These are phyloP conservation scores for Capreolus pygargus DNA, from an alignment of 2,113 vertebrate species.

Conservation along the genomic window DNA sequence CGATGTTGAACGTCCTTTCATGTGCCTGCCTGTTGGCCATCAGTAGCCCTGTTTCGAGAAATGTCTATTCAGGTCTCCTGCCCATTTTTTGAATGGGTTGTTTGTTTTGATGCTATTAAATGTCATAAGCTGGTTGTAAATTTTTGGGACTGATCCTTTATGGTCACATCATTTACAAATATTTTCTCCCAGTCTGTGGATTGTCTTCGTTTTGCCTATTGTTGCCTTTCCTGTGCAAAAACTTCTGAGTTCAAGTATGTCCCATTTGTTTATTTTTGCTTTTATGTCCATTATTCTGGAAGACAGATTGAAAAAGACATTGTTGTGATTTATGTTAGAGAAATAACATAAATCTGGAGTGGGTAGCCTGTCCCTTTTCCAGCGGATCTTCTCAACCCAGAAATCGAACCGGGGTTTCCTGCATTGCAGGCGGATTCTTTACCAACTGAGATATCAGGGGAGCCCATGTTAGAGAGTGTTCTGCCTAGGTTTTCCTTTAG, in stretches of 20 bases:
- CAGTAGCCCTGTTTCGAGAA: not conserved
- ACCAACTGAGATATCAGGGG: not conserved
- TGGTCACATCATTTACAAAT: not conserved
- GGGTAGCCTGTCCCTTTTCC: not conserved
- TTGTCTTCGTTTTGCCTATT: not conserved
- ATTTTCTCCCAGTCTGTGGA: not conserved
- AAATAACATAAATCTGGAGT: not conserved
- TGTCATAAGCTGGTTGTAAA: not conserved
- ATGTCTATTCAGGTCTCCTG: not conserved
- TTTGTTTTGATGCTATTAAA: not conserved
- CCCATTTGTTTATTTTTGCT: not conserved
- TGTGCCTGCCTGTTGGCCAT: not conserved
- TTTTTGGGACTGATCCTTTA: not conserved
- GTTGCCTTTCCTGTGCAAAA: not conserved
- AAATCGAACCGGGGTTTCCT: not conserved
- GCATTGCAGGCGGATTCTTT: not conserved
- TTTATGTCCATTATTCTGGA: not conserved
- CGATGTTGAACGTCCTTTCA: not conserved
- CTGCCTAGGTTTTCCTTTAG: not conserved
- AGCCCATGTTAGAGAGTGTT: not conserved
- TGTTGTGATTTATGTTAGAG: not conserved
- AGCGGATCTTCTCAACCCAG: not conserved
- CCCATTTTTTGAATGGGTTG: not conserved
- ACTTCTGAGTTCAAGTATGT: not conserved
- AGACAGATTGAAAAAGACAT: not conserved